These are phyloP conservation scores for Agrenia bidenticulata DNA, from an alignment of 2,888 invertebrate species.

Conservation along the genomic window DNA sequence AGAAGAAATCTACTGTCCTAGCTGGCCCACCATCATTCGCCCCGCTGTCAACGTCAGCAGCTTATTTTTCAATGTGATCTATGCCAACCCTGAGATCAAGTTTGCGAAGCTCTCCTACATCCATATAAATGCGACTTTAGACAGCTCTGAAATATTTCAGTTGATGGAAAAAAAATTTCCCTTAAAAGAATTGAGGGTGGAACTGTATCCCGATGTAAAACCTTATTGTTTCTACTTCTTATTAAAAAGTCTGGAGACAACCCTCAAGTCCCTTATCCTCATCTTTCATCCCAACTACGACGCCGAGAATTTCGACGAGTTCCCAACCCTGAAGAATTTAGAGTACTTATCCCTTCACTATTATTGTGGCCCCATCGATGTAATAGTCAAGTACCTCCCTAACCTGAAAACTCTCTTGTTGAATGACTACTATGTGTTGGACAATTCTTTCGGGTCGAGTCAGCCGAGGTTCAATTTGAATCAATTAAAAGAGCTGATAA, in stretches of 20 bases:
- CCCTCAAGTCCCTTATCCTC: constrained; percentile 32
- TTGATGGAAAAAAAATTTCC: constrained; percentile 40
- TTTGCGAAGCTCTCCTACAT: constrained; percentile 31
- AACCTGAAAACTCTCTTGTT: constrained; percentile 34
- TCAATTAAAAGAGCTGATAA: constrained; percentile 30
- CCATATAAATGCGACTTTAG: constrained; percentile 35
- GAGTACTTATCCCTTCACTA: constrained; percentile 37
- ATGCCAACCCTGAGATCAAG: constrained; percentile 29
- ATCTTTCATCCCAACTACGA: constrained; percentile 42
- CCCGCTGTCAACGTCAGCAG: constrained; percentile 37
- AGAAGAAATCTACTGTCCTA: constrained; percentile 39
- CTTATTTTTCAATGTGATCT: constrained; percentile 39
- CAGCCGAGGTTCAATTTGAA: constrained; percentile 8
- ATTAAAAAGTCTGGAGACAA: constrained; percentile 36
- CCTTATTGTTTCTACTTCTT: constrained; percentile 34
- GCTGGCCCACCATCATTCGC: constrained; percentile 40
- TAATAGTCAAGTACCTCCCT: constrained; percentile 26
- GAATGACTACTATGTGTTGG: constrained; percentile 33
- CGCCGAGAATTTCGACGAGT: constrained; percentile 36
- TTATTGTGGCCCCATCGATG: constrained; percentile 33
- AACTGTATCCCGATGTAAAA: constrained; percentile 33
- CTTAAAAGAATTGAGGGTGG: constrained; percentile 36
- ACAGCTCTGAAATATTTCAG: constrained; percentile 31
- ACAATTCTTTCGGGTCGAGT: constrained; percentile 3
- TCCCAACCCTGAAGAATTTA: constrained; percentile 36